Evolutionary conservation across 2,888 invertebrate species (phyloP), one percentile per base, ranked within the genome.

Genomic region (Eustalomyia histrio): DNA sequence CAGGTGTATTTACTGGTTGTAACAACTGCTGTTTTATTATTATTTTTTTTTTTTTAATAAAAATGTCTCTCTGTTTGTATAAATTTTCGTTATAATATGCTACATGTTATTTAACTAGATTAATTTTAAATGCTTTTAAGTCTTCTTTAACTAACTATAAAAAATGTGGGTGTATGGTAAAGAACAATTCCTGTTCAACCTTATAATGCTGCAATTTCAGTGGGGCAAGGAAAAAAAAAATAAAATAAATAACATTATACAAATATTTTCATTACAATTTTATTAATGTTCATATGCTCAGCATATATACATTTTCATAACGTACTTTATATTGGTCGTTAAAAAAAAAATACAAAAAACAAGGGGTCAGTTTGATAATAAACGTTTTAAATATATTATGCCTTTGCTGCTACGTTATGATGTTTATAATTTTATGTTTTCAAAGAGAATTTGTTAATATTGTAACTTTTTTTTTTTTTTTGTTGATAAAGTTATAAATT

Each of bases 81-180:
- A 68, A 57, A 63, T 58, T 57, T 68, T 68, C 64, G 33, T 79
- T 74, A 68, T 68, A 79, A 68, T 69, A 69, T 64, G 29, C 57
- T 61, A 63, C 73, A 79, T 79, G 79, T 68, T 73, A 79, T 79
- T 74, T 79, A 79, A 79, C 73, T 69, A 69, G 79, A 79, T 79
- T 79, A 79, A 79, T 79, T 79, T 74, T 74, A 79, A 79, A 74
- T 73, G 73, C 68, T 63, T 74, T 73, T 64, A 74, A 79, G 68
- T 68, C 24, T 39, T 9, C 47, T 14, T 7, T 12, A 29, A 43
- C 29, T 35, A 43, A 17, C 9, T n/a, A 29, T 6, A 50, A 1
- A 14, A 14, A 47, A 47, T 1, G n/a, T 1, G n/a, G n/a, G 43
- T 39, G 12, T 12, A 39, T 12, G 7, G 7, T 4, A 29, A n/a